Base-by-base conservation (phyloP, 92 coral and sea anemone genomes). In the Scolanthus callimorphus region DNA sequence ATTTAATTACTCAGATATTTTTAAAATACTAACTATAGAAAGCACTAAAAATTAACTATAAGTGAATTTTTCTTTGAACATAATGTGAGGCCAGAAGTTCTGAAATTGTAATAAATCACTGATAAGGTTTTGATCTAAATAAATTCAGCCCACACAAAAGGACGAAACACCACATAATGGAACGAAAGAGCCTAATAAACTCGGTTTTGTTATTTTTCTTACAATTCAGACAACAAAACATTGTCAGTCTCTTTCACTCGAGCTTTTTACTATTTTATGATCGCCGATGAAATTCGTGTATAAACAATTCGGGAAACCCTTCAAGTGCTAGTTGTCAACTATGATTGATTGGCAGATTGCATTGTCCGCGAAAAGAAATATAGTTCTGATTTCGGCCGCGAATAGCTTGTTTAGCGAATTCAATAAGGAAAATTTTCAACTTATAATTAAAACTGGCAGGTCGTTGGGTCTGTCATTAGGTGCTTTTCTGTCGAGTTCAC, bases 301-400 rank as follows among this genome's bases (percentile, higher is more conserved):
- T 68, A 61, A 43, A 68, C 75, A 31, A 43, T 68, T 68, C 67
- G 74, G 89, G 82, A 82, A 82, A 82, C 89, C 89, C 89, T 83
- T 82, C 41, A 62, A 74, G 79, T 68, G 75, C 39, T 43, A 56
- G 30, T 71, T 69, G 74, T 82, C 78, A 62, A 48, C n/a, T 48
- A 19, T 47, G 67, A 51, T 37, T 82, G 83, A 82, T 76, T 82
- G 89, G 54, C 89, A 76, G 69, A 55, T 68, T 13, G 49, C 57
- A 21, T 38, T 43, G 49, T 20, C 10, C 31, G 54, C 26, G 31
- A 17, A 34, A 68, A 68, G 31, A 55, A 2, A 57, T 27, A 28
- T 15, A 57, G 58, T 56, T 60, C 41, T 55, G 27, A 39, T 52
- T 38, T 68, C 75, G 8, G 54, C 45, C 24, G 22, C 2, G 38